These are phyloP conservation scores for Prionace glauca DNA, from an alignment of 2,797 vertebrate genomes.

Conservation along the genomic window DNA sequence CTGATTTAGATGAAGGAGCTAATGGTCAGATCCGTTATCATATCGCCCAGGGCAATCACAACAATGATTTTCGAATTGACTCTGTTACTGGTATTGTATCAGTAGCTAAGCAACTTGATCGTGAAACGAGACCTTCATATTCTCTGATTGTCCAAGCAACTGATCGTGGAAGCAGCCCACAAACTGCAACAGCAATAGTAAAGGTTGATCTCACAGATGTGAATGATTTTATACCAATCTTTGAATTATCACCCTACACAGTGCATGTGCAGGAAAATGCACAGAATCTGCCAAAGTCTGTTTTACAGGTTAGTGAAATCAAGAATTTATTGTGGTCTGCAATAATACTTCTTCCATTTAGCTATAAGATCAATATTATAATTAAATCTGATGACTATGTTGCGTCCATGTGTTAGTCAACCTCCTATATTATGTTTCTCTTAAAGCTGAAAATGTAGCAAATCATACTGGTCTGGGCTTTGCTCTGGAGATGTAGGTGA, in stretches of 20 bases:
- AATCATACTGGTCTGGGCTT: not conserved
- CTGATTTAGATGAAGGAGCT: constrained; percentile 79
- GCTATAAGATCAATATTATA: not conserved
- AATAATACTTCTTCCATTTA: not conserved
- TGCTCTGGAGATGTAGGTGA: not conserved
- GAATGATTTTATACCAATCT: constrained; percentile 82
- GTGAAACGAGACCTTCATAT: constrained; percentile 70
- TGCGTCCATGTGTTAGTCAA: not conserved
- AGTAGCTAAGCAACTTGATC: constrained; percentile 80
- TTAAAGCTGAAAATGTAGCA: not conserved
- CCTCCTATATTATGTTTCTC: not conserved
- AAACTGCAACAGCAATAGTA: constrained; percentile 69
- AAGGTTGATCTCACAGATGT: constrained; percentile 74
- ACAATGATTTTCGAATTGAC: constrained; percentile 78
- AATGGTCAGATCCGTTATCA: constrained; percentile 89
- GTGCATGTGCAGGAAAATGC: constrained; percentile 79
- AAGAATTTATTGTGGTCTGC: not conserved
- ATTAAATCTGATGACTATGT: not conserved
- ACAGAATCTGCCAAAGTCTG: constrained; percentile 65
- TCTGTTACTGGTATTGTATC: constrained; percentile 84
- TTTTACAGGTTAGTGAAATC: constrained; percentile 76
- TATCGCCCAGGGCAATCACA: constrained; percentile 62
- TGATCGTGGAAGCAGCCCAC: constrained; percentile 81
- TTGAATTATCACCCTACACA: constrained; percentile 85
- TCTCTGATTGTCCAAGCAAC: constrained; percentile 74